These are phyloP conservation scores for Nephrotoma flavescens DNA, from an alignment of 2,888 invertebrate genomes.

Conservation along the genomic window DNA sequence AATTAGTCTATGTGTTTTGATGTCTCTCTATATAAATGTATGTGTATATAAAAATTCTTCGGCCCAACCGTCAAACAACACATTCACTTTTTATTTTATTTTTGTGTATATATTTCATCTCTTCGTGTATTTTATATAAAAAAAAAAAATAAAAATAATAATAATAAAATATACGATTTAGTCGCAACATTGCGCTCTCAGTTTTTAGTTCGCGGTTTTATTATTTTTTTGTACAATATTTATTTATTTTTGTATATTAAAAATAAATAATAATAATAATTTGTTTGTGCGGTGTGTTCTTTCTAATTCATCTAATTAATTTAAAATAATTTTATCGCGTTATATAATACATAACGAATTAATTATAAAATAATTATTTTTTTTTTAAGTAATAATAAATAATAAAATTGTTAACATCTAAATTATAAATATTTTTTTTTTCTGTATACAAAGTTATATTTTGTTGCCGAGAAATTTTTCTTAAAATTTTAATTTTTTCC, in stretches of 20 bases:
- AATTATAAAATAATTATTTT: background rate
- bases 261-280: background rate
- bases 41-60: background rate
- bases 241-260: background rate
- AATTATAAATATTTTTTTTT: background rate
- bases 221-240: background rate
- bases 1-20: background rate
- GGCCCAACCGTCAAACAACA: background rate
- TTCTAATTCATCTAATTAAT: background rate
- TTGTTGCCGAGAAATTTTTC: background rate
- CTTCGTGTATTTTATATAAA: background rate
- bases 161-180: background rate
- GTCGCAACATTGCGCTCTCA: background rate
- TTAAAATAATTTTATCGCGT: background rate
- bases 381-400: background rate
- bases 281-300: background rate
- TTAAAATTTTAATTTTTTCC: background rate
- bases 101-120: background rate
- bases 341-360: background rate
- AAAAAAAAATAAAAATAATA: background rate
- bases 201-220: background rate
- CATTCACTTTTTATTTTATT: background rate
- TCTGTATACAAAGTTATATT: background rate
- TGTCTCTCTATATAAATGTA: background rate
- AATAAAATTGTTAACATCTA: background rate